These are phyloP conservation scores for Siniperca obscura DNA, from an alignment of 2,797 vertebrate species.

Conservation along the genomic window DNA sequence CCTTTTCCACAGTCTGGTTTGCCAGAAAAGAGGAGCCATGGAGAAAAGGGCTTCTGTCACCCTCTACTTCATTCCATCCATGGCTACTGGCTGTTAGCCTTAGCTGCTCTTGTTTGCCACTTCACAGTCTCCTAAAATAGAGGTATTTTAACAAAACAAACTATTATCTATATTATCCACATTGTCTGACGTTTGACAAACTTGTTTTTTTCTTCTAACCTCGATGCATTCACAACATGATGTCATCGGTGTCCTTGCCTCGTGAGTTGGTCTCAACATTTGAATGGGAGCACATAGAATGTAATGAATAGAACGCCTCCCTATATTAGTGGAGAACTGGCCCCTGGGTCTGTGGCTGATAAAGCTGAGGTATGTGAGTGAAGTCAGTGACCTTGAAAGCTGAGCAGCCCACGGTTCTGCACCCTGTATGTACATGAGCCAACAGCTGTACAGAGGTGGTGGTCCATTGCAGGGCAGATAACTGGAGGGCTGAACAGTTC, in stretches of 20 bases:
- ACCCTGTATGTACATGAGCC: slow-evolving; percentile 65
- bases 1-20: slow-evolving; percentile 57
- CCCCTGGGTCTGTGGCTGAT: slow-evolving; percentile 60
- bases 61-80: slow-evolving; percentile 32
- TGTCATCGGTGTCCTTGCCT: slow-evolving; percentile 17
- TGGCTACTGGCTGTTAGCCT: slow-evolving; percentile 46
- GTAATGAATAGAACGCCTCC: slow-evolving; percentile 58
- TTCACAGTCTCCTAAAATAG: slow-evolving; percentile 42
- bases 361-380: slow-evolving; percentile 74
- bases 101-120: slow-evolving; percentile 37
- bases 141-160: slow-evolving; percentile 23
- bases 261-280: not conserved
- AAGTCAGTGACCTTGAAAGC: slow-evolving; percentile 83
- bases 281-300: slow-evolving; percentile 12
- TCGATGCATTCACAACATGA: slow-evolving; percentile 6
- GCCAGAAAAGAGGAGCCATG: slow-evolving; percentile 42
- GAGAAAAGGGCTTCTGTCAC: slow-evolving; percentile 26
- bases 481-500: slow-evolving; percentile 47
- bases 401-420: slow-evolving; percentile 72
- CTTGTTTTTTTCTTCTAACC: not conserved
- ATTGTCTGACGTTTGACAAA: slow-evolving; percentile 30
- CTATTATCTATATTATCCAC: slow-evolving; percentile 18
- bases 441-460: slow-evolving; percentile 67
- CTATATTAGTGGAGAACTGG: slow-evolving; percentile 32
- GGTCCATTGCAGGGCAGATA: slow-evolving; percentile 39